Evolutionary conservation across 2,888 invertebrate species (phyloP).

Genomic region (Volucella bombylans): DNA sequence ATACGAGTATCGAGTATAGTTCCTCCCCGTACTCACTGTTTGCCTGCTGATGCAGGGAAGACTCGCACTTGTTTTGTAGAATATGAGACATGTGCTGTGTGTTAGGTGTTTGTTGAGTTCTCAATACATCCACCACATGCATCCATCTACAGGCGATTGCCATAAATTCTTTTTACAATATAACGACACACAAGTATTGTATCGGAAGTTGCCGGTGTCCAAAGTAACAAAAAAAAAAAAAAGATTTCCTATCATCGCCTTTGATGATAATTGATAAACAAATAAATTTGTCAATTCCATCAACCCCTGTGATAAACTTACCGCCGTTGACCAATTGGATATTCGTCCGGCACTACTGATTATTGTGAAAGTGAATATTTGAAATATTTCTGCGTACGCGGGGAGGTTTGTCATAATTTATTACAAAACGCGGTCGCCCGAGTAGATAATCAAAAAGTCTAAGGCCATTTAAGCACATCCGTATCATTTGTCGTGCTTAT

Average conservation of each 20-base stretch:
- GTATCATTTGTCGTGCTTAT: neutral
- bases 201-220: conserved; percentile 15
- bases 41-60: neutral
- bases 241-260: no score
- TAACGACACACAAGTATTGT: neutral
- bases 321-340: no score
- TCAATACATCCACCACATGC: no score
- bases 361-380: neutral
- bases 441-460: no score
- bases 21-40: neutral
- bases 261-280: no score
- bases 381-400: neutral
- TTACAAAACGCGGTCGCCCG: neutral
- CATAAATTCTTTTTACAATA: neutral
- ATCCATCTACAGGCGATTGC: no score
- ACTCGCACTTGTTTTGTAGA: neutral
- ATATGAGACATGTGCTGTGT: neutral
- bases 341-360: no score
- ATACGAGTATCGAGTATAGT: neutral
- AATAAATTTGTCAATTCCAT: no score
- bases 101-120: neutral
- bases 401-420: conserved; percentile 2
- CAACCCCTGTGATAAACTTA: no score
- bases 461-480: neutral
- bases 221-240: neutral